Conservation (phyloP, 2,888 invertebrate genomes). For the Tenthredo distinguenda region DNA sequence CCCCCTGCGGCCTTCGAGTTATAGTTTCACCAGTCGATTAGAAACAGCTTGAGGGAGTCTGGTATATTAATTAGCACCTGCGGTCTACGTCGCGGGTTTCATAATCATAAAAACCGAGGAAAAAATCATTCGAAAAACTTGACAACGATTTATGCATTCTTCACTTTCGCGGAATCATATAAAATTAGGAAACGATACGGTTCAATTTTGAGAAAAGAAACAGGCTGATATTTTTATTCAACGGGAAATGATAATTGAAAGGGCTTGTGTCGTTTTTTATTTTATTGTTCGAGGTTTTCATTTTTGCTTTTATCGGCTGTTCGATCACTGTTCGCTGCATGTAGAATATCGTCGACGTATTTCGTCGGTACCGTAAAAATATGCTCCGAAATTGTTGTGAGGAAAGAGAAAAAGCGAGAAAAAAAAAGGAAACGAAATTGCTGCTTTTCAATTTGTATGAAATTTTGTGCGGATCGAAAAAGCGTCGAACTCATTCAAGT, state of each 20-base stretch:
- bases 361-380: background rate
- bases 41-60: conserved; percentile 35
- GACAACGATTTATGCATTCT: background rate
- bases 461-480: background rate
- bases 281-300: background rate
- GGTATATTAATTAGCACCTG: conserved; percentile 27
- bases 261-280: background rate
- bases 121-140: background rate
- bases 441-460: background rate
- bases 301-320: background rate
- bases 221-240: background rate
- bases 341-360: background rate
- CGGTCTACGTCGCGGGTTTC: background rate
- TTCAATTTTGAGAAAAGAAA: background rate
- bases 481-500: background rate
- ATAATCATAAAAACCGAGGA: background rate
- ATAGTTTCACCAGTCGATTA: conserved; percentile 37
- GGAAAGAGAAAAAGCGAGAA: background rate
- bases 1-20: conserved; percentile 16
- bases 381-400: background rate
- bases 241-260: background rate
- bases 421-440: background rate
- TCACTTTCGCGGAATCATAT: background rate
- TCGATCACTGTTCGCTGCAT: background rate
- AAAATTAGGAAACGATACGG: background rate